Base-by-base conservation (phyloP, 2,113 vertebrate species). In the Zosterops pallidus region DNA sequence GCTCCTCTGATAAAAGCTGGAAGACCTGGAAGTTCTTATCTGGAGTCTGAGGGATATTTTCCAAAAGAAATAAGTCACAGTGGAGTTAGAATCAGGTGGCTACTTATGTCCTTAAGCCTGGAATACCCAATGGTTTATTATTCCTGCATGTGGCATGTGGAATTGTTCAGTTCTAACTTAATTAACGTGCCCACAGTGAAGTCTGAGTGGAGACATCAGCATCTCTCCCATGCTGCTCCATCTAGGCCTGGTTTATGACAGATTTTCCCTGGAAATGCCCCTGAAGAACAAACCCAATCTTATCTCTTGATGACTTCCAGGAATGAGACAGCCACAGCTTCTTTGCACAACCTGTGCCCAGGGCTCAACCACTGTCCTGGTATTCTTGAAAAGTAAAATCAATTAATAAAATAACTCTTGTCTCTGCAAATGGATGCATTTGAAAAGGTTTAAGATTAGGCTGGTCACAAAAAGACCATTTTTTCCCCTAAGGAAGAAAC, bases 1-100 rank as follows among this genome's bases (percentile, higher is more conserved):
- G n/a, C 53, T 49, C 57, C 90, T 62, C 74, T 72, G 92, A 91
- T 88, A 92, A 75, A 50, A 14, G 31, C 47, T 86, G 14, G 11
- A 50, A 77, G 28, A 57, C n/a, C 47, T 93, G 42, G 22, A 55
- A 93, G 77, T 16, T 46, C 39, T 86, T 75, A 78, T 85, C 90
- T 83, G 15, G 52, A 60, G 69, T 31, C 35, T 59, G 64, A 37
- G 31, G 62, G 21, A 57, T 64, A 22, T 50, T 65, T 64, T 76
- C 82, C 57, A 52, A 60, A 52, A 90, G 17, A 71, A 85, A 21
- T 11, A n/a, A 37, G 62, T 79, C 65, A 64, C 1, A 41, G 79
- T 50, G 6, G 65, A 94, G 14, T 24, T 84, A 31, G 39, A 24
- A 59, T 52, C 39, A 41, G 44, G 35, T 19, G 25, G 56, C 20